Conservation (phyloP, 2,888 invertebrate species). For the Halictus quadricinctus region DNA sequence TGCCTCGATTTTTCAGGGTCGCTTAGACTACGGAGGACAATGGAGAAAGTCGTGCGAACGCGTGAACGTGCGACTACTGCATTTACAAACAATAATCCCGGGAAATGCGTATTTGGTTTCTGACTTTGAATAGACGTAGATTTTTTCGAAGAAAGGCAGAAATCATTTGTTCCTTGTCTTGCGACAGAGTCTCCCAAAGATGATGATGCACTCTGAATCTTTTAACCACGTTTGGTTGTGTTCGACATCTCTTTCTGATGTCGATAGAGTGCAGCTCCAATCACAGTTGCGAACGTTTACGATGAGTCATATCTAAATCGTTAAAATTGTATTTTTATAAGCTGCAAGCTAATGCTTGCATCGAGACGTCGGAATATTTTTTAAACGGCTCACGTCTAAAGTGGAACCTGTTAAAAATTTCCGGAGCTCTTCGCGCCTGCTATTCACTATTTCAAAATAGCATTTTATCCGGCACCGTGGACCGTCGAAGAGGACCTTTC, state of each 20-base stretch:
- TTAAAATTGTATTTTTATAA: no score
- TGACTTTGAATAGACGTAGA: not conserved
- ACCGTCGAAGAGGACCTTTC: not conserved
- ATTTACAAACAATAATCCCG: constrained; percentile 7
- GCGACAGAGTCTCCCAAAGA: not conserved
- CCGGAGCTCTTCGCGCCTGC: not conserved
- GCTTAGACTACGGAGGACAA: not conserved
- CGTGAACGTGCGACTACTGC: not conserved
- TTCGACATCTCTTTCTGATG: not conserved
- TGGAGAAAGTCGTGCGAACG: not conserved
- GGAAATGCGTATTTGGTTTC: not conserved
- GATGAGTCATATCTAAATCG: no score
- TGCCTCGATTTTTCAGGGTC: not conserved
- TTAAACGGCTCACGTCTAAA: not conserved
- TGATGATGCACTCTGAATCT: not conserved
- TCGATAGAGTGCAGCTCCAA: no score
- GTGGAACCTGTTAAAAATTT: not conserved
- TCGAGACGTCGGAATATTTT: not conserved
- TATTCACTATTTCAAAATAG: not conserved
- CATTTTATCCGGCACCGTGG: not conserved
- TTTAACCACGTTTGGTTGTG: not conserved
- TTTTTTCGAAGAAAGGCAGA: not conserved
- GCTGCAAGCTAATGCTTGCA: no score
- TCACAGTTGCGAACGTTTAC: no score
- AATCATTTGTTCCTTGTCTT: not conserved